Conservation (phyloP, 2,888 invertebrate genomes). For the Nowickia ferox region DNA sequence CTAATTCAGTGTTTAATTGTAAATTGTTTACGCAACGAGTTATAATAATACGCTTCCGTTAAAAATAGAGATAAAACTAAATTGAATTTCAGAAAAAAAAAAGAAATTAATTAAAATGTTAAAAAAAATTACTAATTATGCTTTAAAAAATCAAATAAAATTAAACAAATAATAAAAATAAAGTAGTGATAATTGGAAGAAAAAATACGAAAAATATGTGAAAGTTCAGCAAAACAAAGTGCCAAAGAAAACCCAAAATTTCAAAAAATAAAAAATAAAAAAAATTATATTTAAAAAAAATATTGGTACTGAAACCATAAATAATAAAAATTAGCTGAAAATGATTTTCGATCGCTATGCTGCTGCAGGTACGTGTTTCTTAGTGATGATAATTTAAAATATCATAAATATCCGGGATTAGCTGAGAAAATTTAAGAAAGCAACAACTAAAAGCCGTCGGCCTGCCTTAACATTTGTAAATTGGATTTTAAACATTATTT, state of each 20-base stretch:
- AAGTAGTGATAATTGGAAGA: neutral
- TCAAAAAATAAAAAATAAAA: too few species aligned
- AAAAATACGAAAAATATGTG: neutral
- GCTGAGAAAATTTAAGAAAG: neutral
- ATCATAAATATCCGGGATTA: neutral
- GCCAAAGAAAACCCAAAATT: conserved; percentile 24
- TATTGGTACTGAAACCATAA: neutral
- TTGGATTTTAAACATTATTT: too few species aligned
- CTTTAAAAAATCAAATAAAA: conserved; percentile 11
- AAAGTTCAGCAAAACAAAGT: conserved; percentile 16
- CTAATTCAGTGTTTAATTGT: conserved; percentile 56
- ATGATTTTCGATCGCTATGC: conserved; percentile 83
- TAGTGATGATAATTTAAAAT: neutral
- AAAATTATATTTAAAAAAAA: neutral
- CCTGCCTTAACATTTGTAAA: too few species aligned
- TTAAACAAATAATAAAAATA: neutral
- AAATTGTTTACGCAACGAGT: conserved; percentile 44
- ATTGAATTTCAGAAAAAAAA: neutral
- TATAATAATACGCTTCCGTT: conserved; percentile 43
- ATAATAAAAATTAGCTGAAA: conserved; percentile 44
- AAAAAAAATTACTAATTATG: neutral
- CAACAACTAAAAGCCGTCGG: neutral
- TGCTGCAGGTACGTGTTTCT: conserved; percentile 80
- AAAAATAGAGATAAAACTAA: conserved; percentile 1
- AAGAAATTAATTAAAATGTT: neutral